Conservation (phyloP, 2,797 vertebrate species). For the Lateolabrax maculatus region DNA sequence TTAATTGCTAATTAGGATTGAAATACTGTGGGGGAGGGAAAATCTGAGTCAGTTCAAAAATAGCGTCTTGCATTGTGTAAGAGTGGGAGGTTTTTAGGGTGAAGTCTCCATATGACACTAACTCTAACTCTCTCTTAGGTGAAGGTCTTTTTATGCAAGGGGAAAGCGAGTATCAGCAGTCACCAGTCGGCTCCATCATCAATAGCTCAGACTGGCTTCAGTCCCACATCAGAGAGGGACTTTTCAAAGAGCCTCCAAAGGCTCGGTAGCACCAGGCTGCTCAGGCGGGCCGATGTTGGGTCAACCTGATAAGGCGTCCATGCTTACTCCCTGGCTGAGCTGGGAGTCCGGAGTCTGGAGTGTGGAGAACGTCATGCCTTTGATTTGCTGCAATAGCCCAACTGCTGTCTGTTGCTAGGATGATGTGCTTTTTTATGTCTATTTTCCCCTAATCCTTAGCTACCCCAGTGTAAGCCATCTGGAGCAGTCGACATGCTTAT, state of each 20-base stretch:
- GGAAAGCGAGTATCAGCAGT: constrained; percentile 53
- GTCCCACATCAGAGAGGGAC: constrained; percentile 59
- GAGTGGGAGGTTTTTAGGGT: not conserved
- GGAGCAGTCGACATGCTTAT: too few relatives aligned
- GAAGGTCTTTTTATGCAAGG: constrained; percentile 13
- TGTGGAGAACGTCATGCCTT: constrained; percentile 24
- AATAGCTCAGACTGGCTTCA: constrained; percentile 51
- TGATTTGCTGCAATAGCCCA: constrained; percentile 49
- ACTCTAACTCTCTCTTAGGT: constrained; percentile 6
- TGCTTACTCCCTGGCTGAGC: constrained; percentile 38
- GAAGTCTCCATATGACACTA: not conserved
- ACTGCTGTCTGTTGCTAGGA: constrained; percentile 17
- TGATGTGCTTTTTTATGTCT: too few relatives aligned
- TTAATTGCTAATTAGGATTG: not conserved
- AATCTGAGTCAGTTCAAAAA: not conserved
- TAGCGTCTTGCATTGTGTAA: not conserved
- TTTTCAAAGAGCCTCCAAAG: constrained; percentile 54
- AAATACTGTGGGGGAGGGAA: not conserved
- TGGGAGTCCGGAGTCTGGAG: constrained; percentile 28
- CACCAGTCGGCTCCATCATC: constrained; percentile 40
- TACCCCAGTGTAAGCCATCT: too few relatives aligned
- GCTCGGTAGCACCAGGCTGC: constrained; percentile 26
- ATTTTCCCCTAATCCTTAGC: too few relatives aligned
- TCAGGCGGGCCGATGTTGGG: constrained; percentile 35
- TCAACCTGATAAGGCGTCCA: constrained; percentile 66